Evolutionary conservation across 2,797 vertebrate genomes (phyloP), one percentile per base, ranked within the genome.

Genomic region (Xyrichtys novacula): DNA sequence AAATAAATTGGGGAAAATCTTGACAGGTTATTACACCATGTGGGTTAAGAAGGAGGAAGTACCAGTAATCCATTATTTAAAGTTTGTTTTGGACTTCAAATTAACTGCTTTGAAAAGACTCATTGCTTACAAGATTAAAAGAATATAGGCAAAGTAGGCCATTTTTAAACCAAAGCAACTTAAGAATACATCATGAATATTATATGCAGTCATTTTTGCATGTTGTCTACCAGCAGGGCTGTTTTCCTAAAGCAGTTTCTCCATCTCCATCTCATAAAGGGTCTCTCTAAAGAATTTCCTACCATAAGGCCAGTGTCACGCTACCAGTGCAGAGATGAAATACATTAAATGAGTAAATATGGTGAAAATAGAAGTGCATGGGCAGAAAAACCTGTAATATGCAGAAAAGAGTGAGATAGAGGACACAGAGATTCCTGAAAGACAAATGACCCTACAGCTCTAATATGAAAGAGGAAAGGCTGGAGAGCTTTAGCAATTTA

Each of bases 31-130:
- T 95, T 94, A 93, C 93, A 81, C 55, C 86, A 93, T 93, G 90
- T 91, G 92, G 87, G 80, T 92, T 92, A 93, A 93, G 92, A 91
- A 77, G 91, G 90, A 92, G 75, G 91, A 91, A 90, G 92, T 90
- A 85, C 82, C 83, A 91, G 75, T 89, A 87, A 95, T 95, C 84
- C 79, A 95, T 96, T 94, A 95, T 96, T 95, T 94, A 95, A 89
- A 90, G 87, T 93, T 91, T 93, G 85, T 91, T 94, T 88, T 87
- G 86, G 85, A 90, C 84, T 89, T 87, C 76, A 95, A 92, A 91
- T 94, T 91, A 91, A 89, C 53, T 75, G 67, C 74, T 63, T 80
- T 94, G 90, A 82, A 93, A 94, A 86, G 79, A 88, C 76, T 91
- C 85, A 85, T 93, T 93, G 89, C 87, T 88, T 87, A 88, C 85